Percentiles rank a stretch among this genome's conserved stretches.
phyloP scores from a whole-genome alignment of 1,140 invertebrate genomes.

The Aphis craccivora region DNA sequence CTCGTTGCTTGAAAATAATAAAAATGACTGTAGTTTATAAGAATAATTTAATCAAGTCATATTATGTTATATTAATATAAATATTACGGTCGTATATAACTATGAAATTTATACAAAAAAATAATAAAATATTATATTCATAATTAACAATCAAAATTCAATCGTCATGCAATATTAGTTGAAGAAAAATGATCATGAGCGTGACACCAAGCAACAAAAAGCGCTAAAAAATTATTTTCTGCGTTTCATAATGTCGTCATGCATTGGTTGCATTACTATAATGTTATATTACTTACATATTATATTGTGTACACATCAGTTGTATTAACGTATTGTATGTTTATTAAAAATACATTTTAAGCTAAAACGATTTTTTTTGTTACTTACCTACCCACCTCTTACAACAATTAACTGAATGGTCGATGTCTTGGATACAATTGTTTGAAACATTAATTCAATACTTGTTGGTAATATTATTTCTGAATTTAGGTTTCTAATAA shows the following conservation, averaged over 20 bases:
- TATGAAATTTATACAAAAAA: not conserved
- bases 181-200: not conserved
- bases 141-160: not conserved
- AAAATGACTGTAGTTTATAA: not conserved
- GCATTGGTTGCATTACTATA: no score
- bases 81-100: not conserved
- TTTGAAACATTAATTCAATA: not conserved
- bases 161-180: not conserved
- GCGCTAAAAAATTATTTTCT: not conserved
- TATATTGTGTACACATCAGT: not conserved
- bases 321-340: conserved; percentile 15
- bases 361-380: not conserved
- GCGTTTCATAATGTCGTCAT: not conserved
- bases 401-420: not conserved
- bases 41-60: not conserved
- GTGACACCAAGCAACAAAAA: not conserved
- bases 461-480: not conserved
- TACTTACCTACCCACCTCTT: not conserved
- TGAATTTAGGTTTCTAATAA: not conserved
- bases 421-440: not conserved
- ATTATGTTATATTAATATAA: not conserved
- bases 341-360: conserved; percentile 32
- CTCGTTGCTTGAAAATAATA: not conserved
- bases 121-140: not conserved
- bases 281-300: not conserved